Evolutionary conservation across 2,888 invertebrate genomes (phyloP).

Genomic region (Caenorhabditis wallacei): DNA sequence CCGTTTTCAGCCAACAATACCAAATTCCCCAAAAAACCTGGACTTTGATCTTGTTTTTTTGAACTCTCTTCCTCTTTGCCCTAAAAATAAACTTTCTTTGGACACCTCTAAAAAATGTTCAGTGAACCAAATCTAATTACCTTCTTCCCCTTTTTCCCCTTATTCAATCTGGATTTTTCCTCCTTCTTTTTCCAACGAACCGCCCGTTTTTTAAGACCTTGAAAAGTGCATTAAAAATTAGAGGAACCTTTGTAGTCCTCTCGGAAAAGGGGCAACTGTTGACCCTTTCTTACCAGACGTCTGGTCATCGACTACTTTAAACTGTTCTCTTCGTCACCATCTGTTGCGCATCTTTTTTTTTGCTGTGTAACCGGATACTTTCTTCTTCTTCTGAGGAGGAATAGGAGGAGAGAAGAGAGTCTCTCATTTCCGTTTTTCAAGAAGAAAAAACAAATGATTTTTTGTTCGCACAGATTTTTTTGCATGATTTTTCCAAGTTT

Average conservation of each 20-base stretch:
- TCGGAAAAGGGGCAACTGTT: background rate
- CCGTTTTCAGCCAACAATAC: too few relatives aligned
- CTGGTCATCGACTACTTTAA: conserved; percentile 24
- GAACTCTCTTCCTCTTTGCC: background rate
- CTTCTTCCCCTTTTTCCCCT: background rate
- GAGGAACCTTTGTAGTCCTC: background rate
- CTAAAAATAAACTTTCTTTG: background rate
- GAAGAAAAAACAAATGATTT: conserved; percentile 14
- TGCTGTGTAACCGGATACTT: conserved; percentile 31
- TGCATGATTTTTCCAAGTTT: background rate
- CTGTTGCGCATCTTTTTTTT: conserved; percentile 18
- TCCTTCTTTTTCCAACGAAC: background rate
- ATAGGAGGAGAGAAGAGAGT: too few relatives aligned
- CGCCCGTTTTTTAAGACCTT: background rate
- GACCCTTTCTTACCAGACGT: conserved; percentile 1
- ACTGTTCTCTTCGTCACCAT: conserved; percentile 20
- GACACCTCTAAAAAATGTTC: background rate
- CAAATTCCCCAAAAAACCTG: background rate
- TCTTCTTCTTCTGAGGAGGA: too few relatives aligned
- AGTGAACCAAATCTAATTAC: background rate
- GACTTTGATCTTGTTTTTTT: background rate
- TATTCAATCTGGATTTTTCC: background rate
- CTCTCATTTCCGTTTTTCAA: conserved; percentile 14
- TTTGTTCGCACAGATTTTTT: background rate
- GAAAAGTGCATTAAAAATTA: background rate